Base-by-base conservation (phyloP, 2,113 vertebrate genomes). In the Nymphicus hollandicus region DNA sequence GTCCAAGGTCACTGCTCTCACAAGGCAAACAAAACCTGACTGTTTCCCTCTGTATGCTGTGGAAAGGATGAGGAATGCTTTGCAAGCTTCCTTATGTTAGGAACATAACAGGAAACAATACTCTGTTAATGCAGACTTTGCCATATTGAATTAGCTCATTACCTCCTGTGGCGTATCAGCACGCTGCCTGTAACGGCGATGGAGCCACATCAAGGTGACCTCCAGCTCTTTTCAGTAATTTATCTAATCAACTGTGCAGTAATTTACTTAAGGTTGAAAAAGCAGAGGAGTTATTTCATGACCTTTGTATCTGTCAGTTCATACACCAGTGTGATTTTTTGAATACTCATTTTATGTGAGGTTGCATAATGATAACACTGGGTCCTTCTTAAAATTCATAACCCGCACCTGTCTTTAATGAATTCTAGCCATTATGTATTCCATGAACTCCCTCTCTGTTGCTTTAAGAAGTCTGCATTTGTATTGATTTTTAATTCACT, bases 401-500 rank as follows among this genome's bases (percentile, higher is more conserved):
- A 56, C 86, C 47, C 4, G 6, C n/a, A 61, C 49, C 72, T 55
- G 6, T 53, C 93, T 56, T 86, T 88, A 91, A 93, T 74, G 80
- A 84, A 84, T 96, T 86, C 88, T 37, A 37, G 61, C 52, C 72
- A 90, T 90, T 86, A 53, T 20, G 44, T 72, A 94, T 95, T 95
- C 90, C 31, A 3, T 37, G 66, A 65, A 52, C 81, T 92, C 44
- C 25, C 39, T 88, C 69, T 66, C 22, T 94, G 90, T 94, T 96
- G 56, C 88, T 77, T 92, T 95, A 97, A 94, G 93, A 93, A 96
- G 82, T 91, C 95, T 93, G 88, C 81, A 46, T 89, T 85, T 89
- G 31, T 94, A 94, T 96, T 93, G 93, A 96, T 97, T 96, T 94
- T 96, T 96, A 95, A 96, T 97, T 96, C 81, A 47, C 90, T 94